A percentile compares a stretch with the other conserved stretches of the same genome.
These are phyloP conservation scores for Alviniconcha strummeri DNA, from an alignment of 2,888 invertebrate species.

Conservation along the genomic window DNA sequence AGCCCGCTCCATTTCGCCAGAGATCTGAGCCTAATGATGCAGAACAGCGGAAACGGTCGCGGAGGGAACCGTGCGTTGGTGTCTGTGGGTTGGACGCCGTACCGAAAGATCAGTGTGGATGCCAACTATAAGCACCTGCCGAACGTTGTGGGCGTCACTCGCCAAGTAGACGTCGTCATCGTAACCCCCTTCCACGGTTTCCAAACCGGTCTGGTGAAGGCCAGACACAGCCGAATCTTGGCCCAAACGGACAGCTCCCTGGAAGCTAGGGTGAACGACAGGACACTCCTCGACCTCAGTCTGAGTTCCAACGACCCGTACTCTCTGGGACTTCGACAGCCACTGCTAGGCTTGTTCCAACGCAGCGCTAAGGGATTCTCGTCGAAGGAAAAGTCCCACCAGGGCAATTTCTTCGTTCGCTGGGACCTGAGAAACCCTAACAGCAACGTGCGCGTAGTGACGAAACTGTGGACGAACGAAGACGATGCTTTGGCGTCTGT, in stretches of 20 bases:
- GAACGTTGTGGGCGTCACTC: conserved; percentile 10
- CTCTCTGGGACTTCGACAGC: neutral
- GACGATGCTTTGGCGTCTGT: neutral
- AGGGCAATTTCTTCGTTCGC: conserved; percentile 44
- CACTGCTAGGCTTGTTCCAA: conserved; percentile 28
- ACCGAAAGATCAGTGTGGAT: conserved; percentile 36
- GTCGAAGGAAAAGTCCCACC: conserved; percentile 39
- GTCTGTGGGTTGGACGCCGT: conserved; percentile 41
- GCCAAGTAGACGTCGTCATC: conserved; percentile 33
- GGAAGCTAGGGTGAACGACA: conserved; percentile 42
- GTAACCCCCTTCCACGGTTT: conserved; percentile 44
- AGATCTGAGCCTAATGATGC: conserved; percentile 20
- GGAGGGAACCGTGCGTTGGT: conserved; percentile 17
- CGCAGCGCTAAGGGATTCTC: conserved; percentile 44
- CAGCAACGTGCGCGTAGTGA: conserved; percentile 39
- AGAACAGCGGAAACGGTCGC: conserved; percentile 4
- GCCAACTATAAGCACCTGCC: conserved; percentile 28
- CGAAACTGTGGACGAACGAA: conserved; percentile 36
- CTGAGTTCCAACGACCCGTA: conserved; percentile 28
- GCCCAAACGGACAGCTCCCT: conserved; percentile 36
- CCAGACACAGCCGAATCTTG: conserved; percentile 26
- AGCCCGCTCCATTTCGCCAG: conserved; percentile 13
- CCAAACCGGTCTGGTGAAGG: conserved; percentile 26
- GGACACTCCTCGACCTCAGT: conserved; percentile 43
- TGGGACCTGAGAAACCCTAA: conserved; percentile 47